Base-by-base conservation (phyloP, 2,113 vertebrate genomes). In the Ptilonorhynchus violaceus region DNA sequence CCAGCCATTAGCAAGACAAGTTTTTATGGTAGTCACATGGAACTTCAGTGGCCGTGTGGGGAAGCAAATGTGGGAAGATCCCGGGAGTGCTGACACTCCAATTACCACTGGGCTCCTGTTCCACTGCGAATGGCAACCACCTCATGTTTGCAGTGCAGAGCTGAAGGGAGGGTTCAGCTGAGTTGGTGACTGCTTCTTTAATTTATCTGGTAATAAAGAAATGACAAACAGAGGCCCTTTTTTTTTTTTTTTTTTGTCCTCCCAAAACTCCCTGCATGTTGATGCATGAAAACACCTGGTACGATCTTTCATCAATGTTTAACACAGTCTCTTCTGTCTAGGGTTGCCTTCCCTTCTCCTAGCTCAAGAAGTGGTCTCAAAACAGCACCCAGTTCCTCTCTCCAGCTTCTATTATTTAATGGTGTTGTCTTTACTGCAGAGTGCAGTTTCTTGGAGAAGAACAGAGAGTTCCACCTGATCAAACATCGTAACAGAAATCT, bases 1-100 rank as follows among this genome's bases (percentile, higher is more conserved):
- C 1, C 30, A 90, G 24, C 13, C 0, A 0, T 10, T 16, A 53
- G 5, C 12, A 66, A 66, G 5, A 1, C 8, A 60, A 37, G 9
- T 27, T 76, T 82, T 76, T 25, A 15, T 33, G 22, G 8, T 3
- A 23, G 30, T 79, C 56, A 42, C n/a, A 35, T 4, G 2, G 7
- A 8, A 33, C 22, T 56, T 68, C 49, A 52, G 24, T 28, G 35
- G 5, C 16, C 35, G 27, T 1, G 27, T 11, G 25, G 22, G 33
- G 31, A 72, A 49, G 16, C 10, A 85, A 78, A 46, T 6, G 11
- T 31, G 85, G 15, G 50, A 66, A 52, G 15, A 66, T 28, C 4
- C 16, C 53, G 67, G 3, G 0, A 28, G n/a, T 1, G 0, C 2
- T 27, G 25, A 24, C 24, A 37, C 11, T 52, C 12, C 60, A 81